Evolutionary conservation across 2,113 vertebrate genomes (phyloP).

Genomic region (Corythornis madagascariensis): DNA sequence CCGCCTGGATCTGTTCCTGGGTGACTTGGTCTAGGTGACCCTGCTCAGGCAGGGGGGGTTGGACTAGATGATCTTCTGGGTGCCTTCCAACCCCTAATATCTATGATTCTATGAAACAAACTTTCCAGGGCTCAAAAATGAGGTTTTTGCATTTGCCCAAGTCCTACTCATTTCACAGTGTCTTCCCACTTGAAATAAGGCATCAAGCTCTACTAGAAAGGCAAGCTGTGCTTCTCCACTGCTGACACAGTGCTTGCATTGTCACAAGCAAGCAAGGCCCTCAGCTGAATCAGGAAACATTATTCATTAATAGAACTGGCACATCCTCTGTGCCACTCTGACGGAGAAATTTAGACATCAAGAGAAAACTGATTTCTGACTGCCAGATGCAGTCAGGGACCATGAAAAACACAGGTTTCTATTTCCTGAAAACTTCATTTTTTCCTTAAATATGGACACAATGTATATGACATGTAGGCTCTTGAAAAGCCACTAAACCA

Average conservation of each 20-base stretch:
- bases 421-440: neutral
- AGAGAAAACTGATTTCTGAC: neutral
- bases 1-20: no score
- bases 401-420: neutral
- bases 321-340: neutral
- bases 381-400: neutral
- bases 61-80: no score
- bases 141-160: neutral
- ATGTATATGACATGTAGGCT: neutral
- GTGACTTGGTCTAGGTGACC: no score
- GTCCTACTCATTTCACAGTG: neutral
- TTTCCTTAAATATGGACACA: neutral
- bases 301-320: neutral
- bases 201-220: neutral
- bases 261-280: neutral
- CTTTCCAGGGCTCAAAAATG: neutral
- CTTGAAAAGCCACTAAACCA: neutral
- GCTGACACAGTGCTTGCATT: neutral
- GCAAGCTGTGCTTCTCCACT: neutral
- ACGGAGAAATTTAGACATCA: neutral
- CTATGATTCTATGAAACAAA: no score
- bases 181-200: neutral
- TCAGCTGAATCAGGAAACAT: neutral
- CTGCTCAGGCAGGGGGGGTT: no score
- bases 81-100: no score